Evolutionary conservation across 2,888 invertebrate genomes (phyloP), one percentile per base, ranked within the genome.

Genomic region (Morpho achilles): DNA sequence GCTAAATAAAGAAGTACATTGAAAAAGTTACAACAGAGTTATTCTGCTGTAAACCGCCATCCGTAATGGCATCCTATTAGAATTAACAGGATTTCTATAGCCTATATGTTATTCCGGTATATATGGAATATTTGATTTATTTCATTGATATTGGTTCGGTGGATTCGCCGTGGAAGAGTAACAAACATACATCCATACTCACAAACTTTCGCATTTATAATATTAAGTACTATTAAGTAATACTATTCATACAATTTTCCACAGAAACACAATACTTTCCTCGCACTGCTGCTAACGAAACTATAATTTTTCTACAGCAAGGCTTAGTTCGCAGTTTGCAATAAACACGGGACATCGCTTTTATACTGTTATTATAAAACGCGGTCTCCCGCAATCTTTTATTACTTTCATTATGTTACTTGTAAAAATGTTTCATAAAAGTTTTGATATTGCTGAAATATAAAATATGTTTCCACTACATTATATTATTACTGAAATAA

Each of bases 371-470:
- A 72, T 73, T 76, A 74, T 72, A 69, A 70, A 69, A 69, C 69
- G 69, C 64, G 58, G 62, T 66, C 64, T 67, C 62, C 58, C 65
- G 42, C 52, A 64, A 67, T 65, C 71, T 71, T 73, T 72, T 74
- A 73, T 74, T 73, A 72, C 74, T 70, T 70, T 69, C 70, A 73
- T 73, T 71, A 74, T 73, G 69, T 70, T 69, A 68, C 67, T 72
- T 68, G 67, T 69, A 68, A 67, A 69, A 73, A 69, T 71, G 64
- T 61, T 69, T 67, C 65, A 68, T 68, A 67, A 65, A 70, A 73
- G 53, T 47, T 58, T 53, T 51, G 32, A 45, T 51, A 46, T 42
- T 42, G 50, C 49, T 41, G 48, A 55, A 55, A 56, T n/a, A 39
- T 55, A 41, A 54, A 54, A 22, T 48, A 54, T 42, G 42, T 45